Base-by-base conservation (phyloP, 2,113 vertebrate genomes). In the Trinectes maculatus region DNA sequence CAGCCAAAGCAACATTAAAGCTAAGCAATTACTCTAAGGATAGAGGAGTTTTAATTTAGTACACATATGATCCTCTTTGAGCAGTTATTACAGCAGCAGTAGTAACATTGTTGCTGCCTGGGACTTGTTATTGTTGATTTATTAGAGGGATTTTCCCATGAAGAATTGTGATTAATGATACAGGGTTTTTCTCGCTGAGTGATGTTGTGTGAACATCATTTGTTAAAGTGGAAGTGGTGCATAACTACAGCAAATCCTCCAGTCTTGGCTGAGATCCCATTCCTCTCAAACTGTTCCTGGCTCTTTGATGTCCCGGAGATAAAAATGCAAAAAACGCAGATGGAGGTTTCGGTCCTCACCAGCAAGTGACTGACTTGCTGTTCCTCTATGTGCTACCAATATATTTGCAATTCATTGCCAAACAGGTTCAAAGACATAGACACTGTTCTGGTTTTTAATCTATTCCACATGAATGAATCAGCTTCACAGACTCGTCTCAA, bases 281-380 rank as follows among this genome's bases (percentile, higher is more conserved):
- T 74, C 67, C 44, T 58, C 42, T 1, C 3, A 72, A 76, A 69
- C 37, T 54, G 43, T 19, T 28, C 47, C n/a, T n/a, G n/a, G 22
- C 68, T 16, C 76, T 87, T 90, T 87, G 75, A 90, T 87, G 82
- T 79, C 8, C 47, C 0, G 10, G 22, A 68, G 71, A 84, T 74
- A 77, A 83, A 84, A 52, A 70, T 28, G 33, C 56, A 46, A 71
- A 54, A 77, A 65, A 80, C 49, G 57, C 26, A 11, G 11, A n/a
- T 7, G 49, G 34, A 51, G 42, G 61, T 58, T 74, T 31, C 25
- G 55, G 65, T 65, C 63, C 44, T 42, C 13, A 51, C 61, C 43
- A 54, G 47, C 4, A 36, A 25, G 57, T 37, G 36, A 51, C 26
- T 34, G 33, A 34, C 21, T 7, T 60, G 31, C 56, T 37, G 26